These are phyloP conservation scores for Ericerus pela DNA, from an alignment of 1,140 invertebrate species.

Conservation along the genomic window DNA sequence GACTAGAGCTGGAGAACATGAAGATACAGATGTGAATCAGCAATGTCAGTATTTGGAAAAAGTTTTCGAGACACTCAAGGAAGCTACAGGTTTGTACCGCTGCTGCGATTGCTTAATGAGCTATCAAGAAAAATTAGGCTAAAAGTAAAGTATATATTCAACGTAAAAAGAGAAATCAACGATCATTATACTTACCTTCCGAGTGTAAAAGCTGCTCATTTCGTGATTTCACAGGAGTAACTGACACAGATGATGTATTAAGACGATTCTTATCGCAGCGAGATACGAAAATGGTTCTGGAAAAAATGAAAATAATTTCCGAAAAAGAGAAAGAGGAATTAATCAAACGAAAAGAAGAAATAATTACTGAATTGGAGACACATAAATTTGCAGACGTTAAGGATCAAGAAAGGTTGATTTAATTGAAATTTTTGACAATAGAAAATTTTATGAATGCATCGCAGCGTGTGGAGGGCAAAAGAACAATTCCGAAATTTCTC, in stretches of 20 bases:
- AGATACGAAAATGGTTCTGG: slow-evolving; percentile 47
- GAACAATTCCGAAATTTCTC: not conserved
- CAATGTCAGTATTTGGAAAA: slow-evolving; percentile 38
- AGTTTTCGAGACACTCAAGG: slow-evolving; percentile 52
- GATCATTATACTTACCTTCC: not conserved
- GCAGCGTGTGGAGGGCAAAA: not conserved
- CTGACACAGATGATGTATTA: slow-evolving; percentile 52
- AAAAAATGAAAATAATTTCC: slow-evolving; percentile 46
- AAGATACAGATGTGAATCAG: slow-evolving; percentile 6
- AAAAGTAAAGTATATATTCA: not conserved
- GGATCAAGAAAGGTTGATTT: slow-evolving; percentile 62
- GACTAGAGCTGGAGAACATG: slow-evolving; percentile 8
- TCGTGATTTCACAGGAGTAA: slow-evolving; percentile 42
- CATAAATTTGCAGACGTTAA: slow-evolving; percentile 63
- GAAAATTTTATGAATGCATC: too few species aligned
- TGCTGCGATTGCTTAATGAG: not conserved
- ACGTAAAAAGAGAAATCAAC: not conserved
- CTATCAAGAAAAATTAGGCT: not conserved
- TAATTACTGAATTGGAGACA: slow-evolving; percentile 52
- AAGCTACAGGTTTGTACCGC: slow-evolving; percentile 53
- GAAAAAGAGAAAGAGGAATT: slow-evolving; percentile 55
- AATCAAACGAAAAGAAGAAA: slow-evolving; percentile 46
- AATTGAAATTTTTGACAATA: too few species aligned
- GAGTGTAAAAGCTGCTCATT: not conserved
- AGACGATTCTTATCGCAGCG: slow-evolving; percentile 53